Evolutionary conservation across 64 coral and sea anemone species (phyloP), one percentile per base, ranked within the genome.

Genomic region (Actinia equina): DNA sequence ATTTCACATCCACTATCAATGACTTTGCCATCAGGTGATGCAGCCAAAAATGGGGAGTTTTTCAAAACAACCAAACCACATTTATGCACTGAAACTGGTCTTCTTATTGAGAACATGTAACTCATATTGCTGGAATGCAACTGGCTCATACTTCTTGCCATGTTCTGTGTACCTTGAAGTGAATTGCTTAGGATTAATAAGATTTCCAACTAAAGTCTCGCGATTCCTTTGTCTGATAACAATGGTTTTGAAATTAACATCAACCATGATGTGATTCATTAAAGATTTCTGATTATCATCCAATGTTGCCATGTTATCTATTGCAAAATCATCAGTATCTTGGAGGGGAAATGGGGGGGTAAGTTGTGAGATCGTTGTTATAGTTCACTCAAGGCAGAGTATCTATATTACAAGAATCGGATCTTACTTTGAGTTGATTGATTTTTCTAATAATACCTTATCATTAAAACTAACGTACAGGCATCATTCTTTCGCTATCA

Each of bases 51-150:
- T n/a, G n/a, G n/a, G n/a, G n/a, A n/a, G n/a, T n/a, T n/a, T n/a
- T n/a, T n/a, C n/a, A n/a, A 86, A 43, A 94, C 84, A 83, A 94
- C 86, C 20, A 94, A 77, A 1, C 92, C 87, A 89, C 83, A 86
- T 74, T 57, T 74, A 7, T 89, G 23, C 11, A 89, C 87, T 74
- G 89, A 86, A 43, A 94, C 84, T 77, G 88, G 92, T 59, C 87
- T 89, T 82, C 77, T 56, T 11, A 86, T 45, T 89, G 67, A 86
- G 10, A 84, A 18, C 51, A 87, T 17, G 30, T 87, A 77, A 58
- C 27, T 89, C 91, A 44, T 89, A 93, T n/a, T 89, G 70, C 51
- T 67, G 79, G 18, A 86, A 57, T 13, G 88, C 92, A 44, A 94
- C 42, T 27, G 49, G 60, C 83, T 94, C 92, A 83, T 87, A 89